These are phyloP conservation scores for Porites evermanni DNA, from an alignment of 92 coral and sea anemone species.

Conservation along the genomic window DNA sequence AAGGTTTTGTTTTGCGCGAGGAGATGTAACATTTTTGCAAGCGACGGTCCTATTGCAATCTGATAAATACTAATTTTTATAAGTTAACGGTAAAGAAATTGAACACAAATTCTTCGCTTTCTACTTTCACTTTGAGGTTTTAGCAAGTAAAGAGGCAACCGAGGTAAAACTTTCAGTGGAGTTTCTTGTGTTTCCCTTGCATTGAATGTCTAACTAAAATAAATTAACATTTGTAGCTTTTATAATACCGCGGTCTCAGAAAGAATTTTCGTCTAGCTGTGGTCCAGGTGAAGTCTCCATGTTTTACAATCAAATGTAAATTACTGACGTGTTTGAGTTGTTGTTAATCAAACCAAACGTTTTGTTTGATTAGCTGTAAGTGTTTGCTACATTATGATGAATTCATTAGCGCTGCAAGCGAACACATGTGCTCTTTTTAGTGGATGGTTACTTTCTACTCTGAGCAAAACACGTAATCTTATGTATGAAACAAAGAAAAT, in stretches of 20 bases:
- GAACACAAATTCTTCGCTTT: too few species aligned
- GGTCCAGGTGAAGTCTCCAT: neutral
- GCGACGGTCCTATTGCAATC: too few species aligned
- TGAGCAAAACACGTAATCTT: conserved; percentile 33
- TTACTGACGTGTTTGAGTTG: neutral
- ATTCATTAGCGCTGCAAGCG: neutral
- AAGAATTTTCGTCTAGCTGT: too few species aligned
- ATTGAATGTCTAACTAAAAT: too few species aligned
- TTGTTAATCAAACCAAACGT: neutral
- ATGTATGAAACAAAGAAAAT: neutral
- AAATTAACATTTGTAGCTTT: too few species aligned
- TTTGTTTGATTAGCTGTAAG: conserved; percentile 30
- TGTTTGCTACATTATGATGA: conserved; percentile 18
- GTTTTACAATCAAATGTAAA: neutral
- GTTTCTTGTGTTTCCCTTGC: too few species aligned
- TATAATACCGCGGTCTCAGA: too few species aligned
- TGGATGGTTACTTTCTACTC: conserved; percentile 23
- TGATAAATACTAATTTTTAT: too few species aligned
- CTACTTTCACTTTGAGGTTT: too few species aligned
- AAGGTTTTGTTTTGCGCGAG: neutral
- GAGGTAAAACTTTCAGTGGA: too few species aligned
- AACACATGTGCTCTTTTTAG: conserved; percentile 37
- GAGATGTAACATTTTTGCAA: neutral
- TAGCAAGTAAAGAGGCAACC: too few species aligned
- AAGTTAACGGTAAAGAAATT: too few species aligned